Conservation (phyloP, 2,888 invertebrate genomes). For the Dynastes hyllus region DNA sequence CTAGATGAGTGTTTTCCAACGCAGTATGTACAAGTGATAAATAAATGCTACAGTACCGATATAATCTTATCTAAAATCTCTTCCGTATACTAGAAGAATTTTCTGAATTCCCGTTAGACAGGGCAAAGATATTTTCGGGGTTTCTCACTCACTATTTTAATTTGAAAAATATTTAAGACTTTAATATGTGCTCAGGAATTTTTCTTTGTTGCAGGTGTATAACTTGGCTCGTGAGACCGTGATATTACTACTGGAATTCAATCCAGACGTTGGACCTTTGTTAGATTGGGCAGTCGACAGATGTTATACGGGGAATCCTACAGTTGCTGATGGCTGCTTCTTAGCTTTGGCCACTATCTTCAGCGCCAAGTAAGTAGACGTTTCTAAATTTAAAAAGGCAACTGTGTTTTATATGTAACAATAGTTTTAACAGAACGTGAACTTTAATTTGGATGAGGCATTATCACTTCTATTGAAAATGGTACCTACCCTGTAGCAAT, state of each 20-base stretch:
- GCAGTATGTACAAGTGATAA: too few relatives aligned
- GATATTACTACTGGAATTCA: constrained; percentile 93
- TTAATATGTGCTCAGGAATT: not conserved
- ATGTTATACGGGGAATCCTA: constrained; percentile 93
- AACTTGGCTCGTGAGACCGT: constrained; percentile 94
- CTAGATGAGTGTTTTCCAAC: too few relatives aligned
- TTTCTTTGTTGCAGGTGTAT: constrained; percentile 80
- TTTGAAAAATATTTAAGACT: not conserved
- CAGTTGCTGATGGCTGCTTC: constrained; percentile 97
- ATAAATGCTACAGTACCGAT: too few relatives aligned
- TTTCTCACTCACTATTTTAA: not conserved
- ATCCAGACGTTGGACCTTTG: constrained; percentile 92
- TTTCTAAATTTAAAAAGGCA: not conserved
- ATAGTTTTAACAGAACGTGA: too few relatives aligned
- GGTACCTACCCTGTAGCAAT: too few relatives aligned
- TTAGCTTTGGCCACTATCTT: constrained; percentile 96
- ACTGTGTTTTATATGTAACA: not conserved
- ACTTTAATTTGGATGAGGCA: not conserved
- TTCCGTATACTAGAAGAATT: too few relatives aligned
- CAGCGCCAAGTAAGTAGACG: constrained; percentile 85
- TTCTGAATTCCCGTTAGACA: too few relatives aligned
- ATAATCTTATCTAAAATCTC: too few relatives aligned
- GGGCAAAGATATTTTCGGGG: too few relatives aligned
- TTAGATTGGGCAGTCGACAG: constrained; percentile 99
- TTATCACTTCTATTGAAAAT: too few relatives aligned